Percentiles rank a stretch among this genome's conserved stretches.
Evolutionary conservation across 2,797 vertebrate genomes (phyloP).

Genomic region (Scomberomorus guttatus): DNA sequence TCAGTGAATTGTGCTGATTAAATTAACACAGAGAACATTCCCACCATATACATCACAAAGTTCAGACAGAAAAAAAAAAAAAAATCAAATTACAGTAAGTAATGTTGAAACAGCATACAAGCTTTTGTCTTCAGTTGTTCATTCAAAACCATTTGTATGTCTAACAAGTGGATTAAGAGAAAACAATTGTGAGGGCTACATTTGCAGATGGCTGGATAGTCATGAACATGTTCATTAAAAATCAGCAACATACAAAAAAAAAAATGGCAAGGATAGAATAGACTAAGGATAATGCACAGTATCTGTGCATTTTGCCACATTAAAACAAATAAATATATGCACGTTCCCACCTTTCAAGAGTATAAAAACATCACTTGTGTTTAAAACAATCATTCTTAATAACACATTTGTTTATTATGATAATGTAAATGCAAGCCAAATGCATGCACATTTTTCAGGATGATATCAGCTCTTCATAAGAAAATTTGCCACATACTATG

Average conservation of each 20-base stretch:
- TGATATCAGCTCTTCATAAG: slow-evolving; percentile 48
- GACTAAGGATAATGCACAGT: slow-evolving; percentile 85
- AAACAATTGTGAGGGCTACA: slow-evolving; percentile 84
- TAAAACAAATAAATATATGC: slow-evolving; percentile 94
- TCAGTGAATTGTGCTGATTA: slow-evolving; percentile 99
- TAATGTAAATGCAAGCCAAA: slow-evolving; percentile 70
- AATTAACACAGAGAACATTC: slow-evolving; percentile 99
- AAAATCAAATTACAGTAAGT: slow-evolving; percentile 93
- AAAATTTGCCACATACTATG: slow-evolving; percentile 61
- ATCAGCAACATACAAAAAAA: slow-evolving; percentile 81
- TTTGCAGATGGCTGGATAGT: slow-evolving; percentile 87
- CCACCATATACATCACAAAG: slow-evolving; percentile 99
- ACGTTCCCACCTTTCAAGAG: slow-evolving; percentile 91
- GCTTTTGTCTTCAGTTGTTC: slow-evolving; percentile 88
- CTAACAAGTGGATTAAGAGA: slow-evolving; percentile 89
- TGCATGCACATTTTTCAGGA: slow-evolving; percentile 65
- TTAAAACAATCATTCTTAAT: slow-evolving; percentile 87
- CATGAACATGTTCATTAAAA: slow-evolving; percentile 79
- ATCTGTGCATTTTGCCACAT: slow-evolving; percentile 88
- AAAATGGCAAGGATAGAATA: slow-evolving; percentile 84
- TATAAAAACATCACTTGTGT: slow-evolving; percentile 88
- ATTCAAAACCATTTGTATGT: slow-evolving; percentile 90
- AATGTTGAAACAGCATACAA: slow-evolving; percentile 94
- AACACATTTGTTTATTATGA: slow-evolving; percentile 74
- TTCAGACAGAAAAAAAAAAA: slow-evolving; percentile 85